Evolutionary conservation across 1,140 invertebrate genomes (phyloP).

Genomic region (Neomicropteryx cornuta): DNA sequence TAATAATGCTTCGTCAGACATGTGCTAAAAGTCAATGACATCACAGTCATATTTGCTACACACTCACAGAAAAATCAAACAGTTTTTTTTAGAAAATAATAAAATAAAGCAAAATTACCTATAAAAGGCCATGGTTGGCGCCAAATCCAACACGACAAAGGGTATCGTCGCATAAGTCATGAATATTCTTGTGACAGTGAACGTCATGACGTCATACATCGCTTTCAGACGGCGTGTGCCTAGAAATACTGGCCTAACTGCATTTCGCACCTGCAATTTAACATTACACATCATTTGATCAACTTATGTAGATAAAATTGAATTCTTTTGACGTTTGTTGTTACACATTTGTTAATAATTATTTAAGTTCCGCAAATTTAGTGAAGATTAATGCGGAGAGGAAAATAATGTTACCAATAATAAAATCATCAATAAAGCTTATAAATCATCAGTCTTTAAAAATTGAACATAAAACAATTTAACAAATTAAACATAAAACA

Average conservation of each 20-base stretch:
- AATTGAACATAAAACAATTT: background rate
- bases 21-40: too few species aligned
- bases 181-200: conserved; percentile 64
- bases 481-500: conserved; percentile 1
- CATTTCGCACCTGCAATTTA: conserved; percentile 60
- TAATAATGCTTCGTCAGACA: too few species aligned
- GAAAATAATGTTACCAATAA: conserved; percentile 1
- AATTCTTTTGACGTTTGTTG: too few species aligned
- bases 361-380: too few species aligned
- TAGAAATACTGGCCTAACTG: conserved; percentile 67
- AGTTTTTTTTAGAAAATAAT: too few species aligned
- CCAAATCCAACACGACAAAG: conserved; percentile 80
- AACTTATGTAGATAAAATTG: too few species aligned
- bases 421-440: conserved; percentile 1
- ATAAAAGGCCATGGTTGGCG: conserved; percentile 37
- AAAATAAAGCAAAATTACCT: conserved; percentile 25
- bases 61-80: too few species aligned
- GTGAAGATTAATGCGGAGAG: too few species aligned
- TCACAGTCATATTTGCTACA: too few species aligned
- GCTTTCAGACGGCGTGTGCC: conserved; percentile 45
- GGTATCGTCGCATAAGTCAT: conserved; percentile 82
- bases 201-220: conserved; percentile 70
- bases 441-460: background rate
- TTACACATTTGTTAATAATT: too few species aligned
- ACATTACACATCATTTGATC: too few species aligned